Conservation (phyloP, 2,113 vertebrate genomes). For the Pao palembangensis region DNA sequence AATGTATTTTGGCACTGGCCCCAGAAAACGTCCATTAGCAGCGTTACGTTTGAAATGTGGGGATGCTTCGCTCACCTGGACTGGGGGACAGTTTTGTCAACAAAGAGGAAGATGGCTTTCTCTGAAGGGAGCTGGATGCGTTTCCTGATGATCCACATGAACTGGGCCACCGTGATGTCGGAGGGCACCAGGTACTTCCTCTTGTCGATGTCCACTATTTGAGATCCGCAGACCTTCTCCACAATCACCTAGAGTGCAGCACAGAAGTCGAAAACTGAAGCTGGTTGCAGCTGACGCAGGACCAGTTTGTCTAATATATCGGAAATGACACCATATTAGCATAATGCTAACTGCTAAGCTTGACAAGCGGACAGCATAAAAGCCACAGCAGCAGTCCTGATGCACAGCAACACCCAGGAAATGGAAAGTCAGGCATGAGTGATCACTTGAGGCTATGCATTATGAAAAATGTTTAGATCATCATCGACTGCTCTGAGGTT, state of each 20-base stretch:
- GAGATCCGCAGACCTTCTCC: slow-evolving; percentile 97
- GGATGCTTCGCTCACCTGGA: slow-evolving; percentile 82
- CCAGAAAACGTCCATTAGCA: neutral
- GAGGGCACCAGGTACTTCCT: slow-evolving; percentile 98
- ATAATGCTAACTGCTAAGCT: too few relatives aligned
- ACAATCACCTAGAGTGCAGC: slow-evolving; percentile 85
- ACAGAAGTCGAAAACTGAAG: neutral
- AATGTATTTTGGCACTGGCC: too few relatives aligned
- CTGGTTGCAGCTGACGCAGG: too few relatives aligned
- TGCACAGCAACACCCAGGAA: too few relatives aligned
- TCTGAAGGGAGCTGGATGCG: slow-evolving; percentile 97
- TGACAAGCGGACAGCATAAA: too few relatives aligned
- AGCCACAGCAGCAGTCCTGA: too few relatives aligned
- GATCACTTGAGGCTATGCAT: too few relatives aligned
- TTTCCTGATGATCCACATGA: slow-evolving; percentile 99
- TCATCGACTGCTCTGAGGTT: too few relatives aligned
- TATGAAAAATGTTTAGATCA: too few relatives aligned
- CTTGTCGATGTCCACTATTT: slow-evolving; percentile 98
- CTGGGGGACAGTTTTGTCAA: slow-evolving; percentile 98
- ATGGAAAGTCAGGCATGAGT: too few relatives aligned
- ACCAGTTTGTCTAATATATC: too few relatives aligned
- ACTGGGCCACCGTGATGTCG: slow-evolving; percentile 98
- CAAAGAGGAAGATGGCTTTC: slow-evolving; percentile 99
- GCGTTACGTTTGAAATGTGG: neutral
- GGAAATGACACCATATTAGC: too few relatives aligned